Conservation (phyloP, 2,888 invertebrate species). For the Abscondita cerata region DNA sequence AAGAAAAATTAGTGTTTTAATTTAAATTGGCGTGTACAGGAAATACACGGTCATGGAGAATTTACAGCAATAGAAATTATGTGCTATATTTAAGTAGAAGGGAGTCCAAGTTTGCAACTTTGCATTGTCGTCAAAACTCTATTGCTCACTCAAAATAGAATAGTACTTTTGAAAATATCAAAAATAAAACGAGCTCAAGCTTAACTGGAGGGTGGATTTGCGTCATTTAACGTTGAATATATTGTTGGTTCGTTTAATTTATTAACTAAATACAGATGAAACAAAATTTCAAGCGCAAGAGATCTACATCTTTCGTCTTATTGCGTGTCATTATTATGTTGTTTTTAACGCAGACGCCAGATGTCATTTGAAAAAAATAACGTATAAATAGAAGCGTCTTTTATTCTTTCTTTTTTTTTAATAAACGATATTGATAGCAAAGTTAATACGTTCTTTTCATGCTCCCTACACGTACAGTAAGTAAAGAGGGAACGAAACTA, state of each 20-base stretch:
- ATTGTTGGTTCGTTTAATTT: constrained; percentile 24
- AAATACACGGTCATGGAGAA: constrained; percentile 51
- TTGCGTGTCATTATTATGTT: no score
- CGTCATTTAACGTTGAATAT: constrained; percentile 35
- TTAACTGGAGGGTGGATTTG: constrained; percentile 35
- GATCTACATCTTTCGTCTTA: no score
- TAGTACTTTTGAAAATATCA: constrained; percentile 26
- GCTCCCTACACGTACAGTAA: no score
- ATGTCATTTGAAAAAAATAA: no score
- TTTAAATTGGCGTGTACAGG: constrained; percentile 45
- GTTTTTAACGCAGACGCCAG: no score
- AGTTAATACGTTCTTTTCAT: no score
- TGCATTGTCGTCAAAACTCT: constrained; percentile 40
- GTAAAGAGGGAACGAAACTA: no score
- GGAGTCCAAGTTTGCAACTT: constrained; percentile 40
- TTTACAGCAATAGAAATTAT: constrained; percentile 50
- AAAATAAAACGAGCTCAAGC: constrained; percentile 21
- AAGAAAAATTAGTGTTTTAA: constrained; percentile 52
- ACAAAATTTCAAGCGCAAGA: no score
- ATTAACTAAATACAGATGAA: constrained; percentile 11
- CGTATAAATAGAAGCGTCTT: no score
- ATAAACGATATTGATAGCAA: no score
- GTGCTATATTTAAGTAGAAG: constrained; percentile 44
- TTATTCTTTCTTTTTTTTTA: no score
- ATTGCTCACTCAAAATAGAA: constrained; percentile 4